Evolutionary conservation across 2,797 vertebrate genomes (phyloP), one percentile per base, ranked within the genome.

Genomic region (Pseudochirops cupreus): DNA sequence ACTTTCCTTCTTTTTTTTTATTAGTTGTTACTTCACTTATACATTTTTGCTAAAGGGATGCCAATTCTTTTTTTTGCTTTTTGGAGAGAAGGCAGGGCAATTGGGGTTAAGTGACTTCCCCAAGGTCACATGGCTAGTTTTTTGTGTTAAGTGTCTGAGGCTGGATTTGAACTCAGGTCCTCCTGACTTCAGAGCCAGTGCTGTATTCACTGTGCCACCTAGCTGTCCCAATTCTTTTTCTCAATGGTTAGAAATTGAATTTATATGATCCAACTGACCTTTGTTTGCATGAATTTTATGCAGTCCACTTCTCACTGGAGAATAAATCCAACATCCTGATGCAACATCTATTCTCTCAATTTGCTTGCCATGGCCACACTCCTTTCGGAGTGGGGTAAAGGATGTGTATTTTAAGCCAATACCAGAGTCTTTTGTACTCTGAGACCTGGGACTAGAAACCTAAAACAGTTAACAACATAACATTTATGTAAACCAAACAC

Each of bases 361-460:
- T 50, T 96, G 96, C 54, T 87, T 90, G 55, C 93, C 95, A 93
- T 95, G 98, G 54, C 16, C 31, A 24, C 53, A 95, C 50, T 94
- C 97, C 96, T 98, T 98, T 26, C 97, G 97, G 56, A 97, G 0
- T 28, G 98, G 97, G 93, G 99, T 98, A 5, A 99, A 98, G 53
- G 98, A 97, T 96, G 98, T 98, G 90, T 98, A 98, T 53, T 98
- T 99, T n/a, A 99, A 98, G 93, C 98, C 99, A 46, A 99, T 95
- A 28, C 99, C 99, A 52, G 99, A 99, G 98, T 99, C 99, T 92
- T 99, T 99, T n/a, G 99, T 99, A 95, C 99, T 99, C 92, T 97
- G 98, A 94, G 99, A 99, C 93, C 98, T 99, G 24, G 99, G 98
- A 98, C 99, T 99, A 52, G 99, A 98, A 96, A 97, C 98, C 99